Evolutionary conservation across 2,888 invertebrate species (phyloP).

Genomic region (Agrenia bidenticulata): DNA sequence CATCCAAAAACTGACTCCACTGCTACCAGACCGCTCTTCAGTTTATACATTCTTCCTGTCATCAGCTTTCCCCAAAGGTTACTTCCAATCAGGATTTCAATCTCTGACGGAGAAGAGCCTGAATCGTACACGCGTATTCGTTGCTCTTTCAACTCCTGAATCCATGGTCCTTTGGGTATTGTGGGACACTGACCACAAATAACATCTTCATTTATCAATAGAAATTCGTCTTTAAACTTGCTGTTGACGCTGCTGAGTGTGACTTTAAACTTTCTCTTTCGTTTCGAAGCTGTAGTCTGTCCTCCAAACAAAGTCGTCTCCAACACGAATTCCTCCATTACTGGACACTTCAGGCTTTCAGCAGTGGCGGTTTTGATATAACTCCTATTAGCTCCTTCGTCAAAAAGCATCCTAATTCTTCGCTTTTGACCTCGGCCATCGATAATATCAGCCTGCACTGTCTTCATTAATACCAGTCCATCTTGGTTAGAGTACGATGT

Average conservation of each 20-base stretch:
- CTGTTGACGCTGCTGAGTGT: background rate
- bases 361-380: conserved; percentile 35
- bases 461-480: background rate
- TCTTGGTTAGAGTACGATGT: background rate
- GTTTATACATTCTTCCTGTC: conserved; percentile 27
- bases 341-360: conserved; percentile 33
- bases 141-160: conserved; percentile 5
- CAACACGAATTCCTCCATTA: conserved; percentile 26
- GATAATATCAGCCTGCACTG: background rate
- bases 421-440: background rate
- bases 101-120: conserved; percentile 11
- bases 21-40: conserved; percentile 29
- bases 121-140: conserved; percentile 15
- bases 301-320: conserved; percentile 45
- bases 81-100: conserved; percentile 36
- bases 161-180: conserved; percentile 10
- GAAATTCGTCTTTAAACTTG: background rate
- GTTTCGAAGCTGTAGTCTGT: background rate
- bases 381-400: conserved; percentile 10
- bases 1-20: conserved; percentile 38
- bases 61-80: conserved; percentile 24
- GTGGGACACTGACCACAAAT: conserved; percentile 1
- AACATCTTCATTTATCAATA: conserved; percentile 4
- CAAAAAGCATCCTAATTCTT: background rate
- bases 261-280: background rate